Base-by-base conservation (phyloP, 2,888 invertebrate genomes). In the Cordylochernes scorpioides region DNA sequence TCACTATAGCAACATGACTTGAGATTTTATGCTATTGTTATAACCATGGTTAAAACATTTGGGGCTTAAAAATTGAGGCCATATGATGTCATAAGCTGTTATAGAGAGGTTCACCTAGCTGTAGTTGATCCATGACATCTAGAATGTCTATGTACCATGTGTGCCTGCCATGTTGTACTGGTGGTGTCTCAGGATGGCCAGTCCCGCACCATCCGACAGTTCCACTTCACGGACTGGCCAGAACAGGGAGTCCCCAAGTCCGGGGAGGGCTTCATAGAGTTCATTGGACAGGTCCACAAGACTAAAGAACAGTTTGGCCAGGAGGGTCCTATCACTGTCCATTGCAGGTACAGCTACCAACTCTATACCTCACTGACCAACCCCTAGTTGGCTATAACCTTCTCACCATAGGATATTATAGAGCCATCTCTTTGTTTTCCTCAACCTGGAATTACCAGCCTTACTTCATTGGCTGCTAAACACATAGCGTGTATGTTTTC, bases 221-320 rank as follows among this genome's bases (percentile, higher is more conserved):
- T 91, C 63, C 88, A 84, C 50, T 84, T 82, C 57, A 80, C 75
- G 34, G 84, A 84, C 54, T 84, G 84, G 84, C 84, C 84, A 0
- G 97, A 73, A 50, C 86, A 59, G 40, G 60, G 88, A 17, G 88
- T 91, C 17, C 97, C 97, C 6, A 88, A 88, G 54, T 82, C 80
- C 21, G 91, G 88, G 1, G 97, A 97, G 51, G 86, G 86, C 24
- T 97, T 99, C 58, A 91, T 97, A 43, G 94, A 99, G 57, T 97
- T 97, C 58, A 80, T 99, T 44, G 88, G 91, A 6, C 94, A 97
- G 55, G 91, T 99, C 27, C 97, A 99, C 60, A 94, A 94, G 60
- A 97, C 97, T 28, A 97, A 99, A 58, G 88, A 91, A 50, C 94
- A 97, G 55, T 99, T 99, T 53, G 97, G 97, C 6, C 91, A 91